Evolutionary conservation across 2,113 vertebrate species (phyloP).

Genomic region (Gadus macrocephalus): DNA sequence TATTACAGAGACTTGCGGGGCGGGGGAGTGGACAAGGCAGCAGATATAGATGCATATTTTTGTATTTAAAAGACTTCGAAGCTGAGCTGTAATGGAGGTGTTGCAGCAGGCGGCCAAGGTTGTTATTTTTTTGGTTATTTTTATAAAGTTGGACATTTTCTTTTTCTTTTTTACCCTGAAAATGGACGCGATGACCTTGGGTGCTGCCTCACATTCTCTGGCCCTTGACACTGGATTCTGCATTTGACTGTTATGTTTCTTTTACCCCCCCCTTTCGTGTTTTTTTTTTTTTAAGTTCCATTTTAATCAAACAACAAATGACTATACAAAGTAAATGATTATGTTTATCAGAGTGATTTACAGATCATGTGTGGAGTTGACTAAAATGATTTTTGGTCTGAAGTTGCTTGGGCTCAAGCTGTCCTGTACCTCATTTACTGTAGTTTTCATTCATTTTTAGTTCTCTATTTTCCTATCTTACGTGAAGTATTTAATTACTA

Average conservation of each 20-base stretch:
- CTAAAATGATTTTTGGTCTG: conserved; percentile 69
- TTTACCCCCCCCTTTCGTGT: conserved; percentile 63
- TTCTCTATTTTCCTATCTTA: conserved; percentile 78
- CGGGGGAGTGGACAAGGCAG: conserved; percentile 26
- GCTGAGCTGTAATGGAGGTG: conserved; percentile 83
- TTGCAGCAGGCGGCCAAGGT: conserved; percentile 76
- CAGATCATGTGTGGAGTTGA: conserved; percentile 74
- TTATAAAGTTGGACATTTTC: conserved; percentile 77
- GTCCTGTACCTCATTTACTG: conserved; percentile 97
- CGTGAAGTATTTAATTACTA: conserved; percentile 98
- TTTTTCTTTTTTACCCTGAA: conserved; percentile 62
- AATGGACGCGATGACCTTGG: conserved; percentile 85
- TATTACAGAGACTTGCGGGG: not conserved
- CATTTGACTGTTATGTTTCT: conserved; percentile 69
- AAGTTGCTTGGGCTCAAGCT: conserved; percentile 81
- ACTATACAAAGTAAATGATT: conserved; percentile 23
- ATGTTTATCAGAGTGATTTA: conserved; percentile 59
- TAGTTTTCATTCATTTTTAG: conserved; percentile 87
- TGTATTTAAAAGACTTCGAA: conserved; percentile 88
- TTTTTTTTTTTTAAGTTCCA: conserved; percentile 61
- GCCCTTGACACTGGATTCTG: conserved; percentile 87
- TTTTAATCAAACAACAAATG: conserved; percentile 75
- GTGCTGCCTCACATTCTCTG: conserved; percentile 81
- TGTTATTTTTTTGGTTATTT: conserved; percentile 66
- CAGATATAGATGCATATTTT: conserved; percentile 82